Evolutionary conservation across 2,888 invertebrate species (phyloP).

Genomic region (Cantharis rufa): DNA sequence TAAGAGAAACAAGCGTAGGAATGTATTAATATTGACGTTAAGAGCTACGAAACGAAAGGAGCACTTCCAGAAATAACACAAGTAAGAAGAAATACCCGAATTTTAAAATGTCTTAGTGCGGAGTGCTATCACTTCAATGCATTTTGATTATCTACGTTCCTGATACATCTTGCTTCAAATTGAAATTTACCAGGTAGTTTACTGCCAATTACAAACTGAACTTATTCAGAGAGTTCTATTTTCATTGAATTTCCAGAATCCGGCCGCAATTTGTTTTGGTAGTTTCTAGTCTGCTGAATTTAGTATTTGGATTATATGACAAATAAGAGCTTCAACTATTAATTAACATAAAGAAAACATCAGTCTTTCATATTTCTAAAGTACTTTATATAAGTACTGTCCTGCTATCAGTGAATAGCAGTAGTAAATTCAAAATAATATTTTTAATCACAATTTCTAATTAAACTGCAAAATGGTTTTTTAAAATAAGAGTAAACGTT

Average conservation of each 20-base stretch:
- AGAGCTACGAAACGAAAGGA: no score
- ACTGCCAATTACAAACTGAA: neutral
- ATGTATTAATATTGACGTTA: no score
- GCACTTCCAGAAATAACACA: no score
- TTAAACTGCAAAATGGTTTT: neutral
- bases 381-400: neutral
- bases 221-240: neutral
- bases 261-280: neutral
- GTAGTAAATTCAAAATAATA: neutral
- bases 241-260: neutral
- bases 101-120: no score
- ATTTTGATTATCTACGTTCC: neutral
- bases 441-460: neutral
- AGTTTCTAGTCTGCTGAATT: neutral
- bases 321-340: neutral
- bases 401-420: neutral
- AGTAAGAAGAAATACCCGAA: no score
- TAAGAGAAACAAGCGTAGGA: no score
- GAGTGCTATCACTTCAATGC: no score
- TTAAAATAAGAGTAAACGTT: neutral
- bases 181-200: neutral
- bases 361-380: neutral
- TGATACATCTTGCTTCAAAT: neutral
- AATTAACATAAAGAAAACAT: neutral
- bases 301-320: neutral